Evolutionary conservation across 2,888 invertebrate genomes (phyloP), one percentile per base, ranked within the genome.

Genomic region (Myopa tessellatipennis): DNA sequence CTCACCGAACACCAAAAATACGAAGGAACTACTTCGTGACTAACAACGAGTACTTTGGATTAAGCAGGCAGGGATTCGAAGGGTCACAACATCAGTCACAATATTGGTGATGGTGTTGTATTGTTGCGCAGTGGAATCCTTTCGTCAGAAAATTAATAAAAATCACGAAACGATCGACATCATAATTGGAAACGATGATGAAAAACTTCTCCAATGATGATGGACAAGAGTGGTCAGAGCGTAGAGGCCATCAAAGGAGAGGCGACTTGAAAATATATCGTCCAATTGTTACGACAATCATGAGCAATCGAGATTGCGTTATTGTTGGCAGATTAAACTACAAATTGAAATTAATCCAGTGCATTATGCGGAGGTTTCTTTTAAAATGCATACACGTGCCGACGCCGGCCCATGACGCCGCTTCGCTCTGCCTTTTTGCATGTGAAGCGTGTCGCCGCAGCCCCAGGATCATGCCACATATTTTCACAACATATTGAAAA

Each of bases 281-380:
- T 5, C 16, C 55, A 16, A 55, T 55, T 3, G 55, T n/a, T 55
- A 12, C 55, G 16, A 10, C 10, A 55, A 55, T n/a, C n/a, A 8
- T 14, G 16, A 34, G 65, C 38, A 38, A 65, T 36, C 14, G 38
- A 36, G 8, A 38, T 38, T 34, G 12, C 14, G 14, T 65, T 65
- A 16, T 14, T 55, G 55, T 72, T 68, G 60, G n/a, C 76, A 61
- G 78, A 68, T 78, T 72, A 72, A 68, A 68, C 68, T 71, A 72
- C 83, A 86, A 86, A 87, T 87, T 87, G 85, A 86, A 85, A 84
- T 83, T 86, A 86, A 87, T 87, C 87, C 84, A 82, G 81, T 82
- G 84, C 86, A 84, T 85, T 85, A 85, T 86, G 85, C 83, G 84
- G 58, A 45, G 26, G 10, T 74, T 52, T 36, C 55, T 81, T 18